Base-by-base conservation (phyloP, 2,888 invertebrate species). In the Pachliopta kotzebuea region DNA sequence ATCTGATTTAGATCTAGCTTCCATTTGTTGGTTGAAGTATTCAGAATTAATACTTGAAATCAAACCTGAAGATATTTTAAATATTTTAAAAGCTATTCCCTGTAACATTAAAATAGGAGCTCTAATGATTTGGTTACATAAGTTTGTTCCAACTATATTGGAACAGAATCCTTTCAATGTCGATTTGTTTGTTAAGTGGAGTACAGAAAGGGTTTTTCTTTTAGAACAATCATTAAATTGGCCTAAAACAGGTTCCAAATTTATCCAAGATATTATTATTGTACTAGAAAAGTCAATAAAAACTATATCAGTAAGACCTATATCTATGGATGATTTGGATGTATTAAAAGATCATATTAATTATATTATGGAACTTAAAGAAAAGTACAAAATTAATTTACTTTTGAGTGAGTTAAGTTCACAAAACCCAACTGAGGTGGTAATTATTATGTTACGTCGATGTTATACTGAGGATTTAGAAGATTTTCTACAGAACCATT, bases 201-300 rank as follows among this genome's bases (percentile, higher is more conserved):
- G 88, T 18, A 85, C 85, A 70, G 87, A 90, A 69, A 85, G 90
- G 70, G 82, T 91, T 69, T 88, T 91, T 72, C 74, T 78, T 50
- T 76, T 92, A 53, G 92, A 92, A 73, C 83, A 87, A 66, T 90
- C 91, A 42, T 72, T 78, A 63, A 90, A 90, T 74, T 92, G 92
- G 92, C 92, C 92, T 29, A 92, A 92, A 80, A 89, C 92, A 69
- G 92, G 91, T 2, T 74, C 88, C 9, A 91, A 88, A 73, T 90
- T 89, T 70, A 81, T 88, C 70, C 85, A 87, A 70, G 85, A 88
- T 71, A 79, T 90, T 56, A 76, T 81, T 66, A 68, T 69, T 62
- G 83, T 90, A 56, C 72, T 91, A 58, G 85, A 88, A 75, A 76
- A 72, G 49, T 89, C 89, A 50, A 70, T 86, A 61, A 88, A 84